phyloP scores from a whole-genome alignment of 2,797 vertebrate genomes.

The Falco columbarius region DNA sequence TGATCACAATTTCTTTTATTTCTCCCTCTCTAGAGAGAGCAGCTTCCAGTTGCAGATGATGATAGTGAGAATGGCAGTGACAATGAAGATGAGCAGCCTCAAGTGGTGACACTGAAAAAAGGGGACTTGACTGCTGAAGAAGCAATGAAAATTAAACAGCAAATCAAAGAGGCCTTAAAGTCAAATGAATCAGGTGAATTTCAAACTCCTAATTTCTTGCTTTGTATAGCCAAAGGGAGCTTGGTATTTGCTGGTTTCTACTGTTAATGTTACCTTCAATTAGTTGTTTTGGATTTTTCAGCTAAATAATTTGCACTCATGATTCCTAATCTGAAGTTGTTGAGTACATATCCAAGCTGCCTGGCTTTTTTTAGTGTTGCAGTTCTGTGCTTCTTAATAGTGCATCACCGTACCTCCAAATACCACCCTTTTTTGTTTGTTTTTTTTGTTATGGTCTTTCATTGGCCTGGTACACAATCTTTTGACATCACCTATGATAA shows the following conservation, averaged over 20 bases:
- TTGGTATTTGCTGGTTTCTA: neutral
- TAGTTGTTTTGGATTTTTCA: neutral
- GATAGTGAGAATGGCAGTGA: conserved; percentile 85
- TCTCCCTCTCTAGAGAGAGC: conserved; percentile 79
- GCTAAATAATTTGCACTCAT: neutral
- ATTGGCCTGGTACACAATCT: neutral
- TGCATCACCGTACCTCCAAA: neutral
- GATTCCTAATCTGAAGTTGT: neutral
- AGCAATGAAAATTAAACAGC: conserved; percentile 85
- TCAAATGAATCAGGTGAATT: conserved; percentile 74
- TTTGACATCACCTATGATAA: neutral
- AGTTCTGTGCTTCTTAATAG: neutral
- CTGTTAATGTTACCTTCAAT: neutral
- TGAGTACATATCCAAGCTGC: neutral
- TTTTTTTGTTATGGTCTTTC: neutral
- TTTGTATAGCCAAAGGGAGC: neutral
- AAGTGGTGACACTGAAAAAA: conserved; percentile 89
- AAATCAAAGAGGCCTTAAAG: conserved; percentile 72
- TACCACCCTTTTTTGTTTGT: neutral
- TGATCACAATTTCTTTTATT: neutral
- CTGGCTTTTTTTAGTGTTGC: neutral
- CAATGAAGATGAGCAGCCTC: conserved; percentile 92
- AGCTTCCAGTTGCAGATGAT: conserved; percentile 81
- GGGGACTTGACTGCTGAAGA: conserved; percentile 91
- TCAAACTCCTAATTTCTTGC: neutral